Conservation (phyloP, 1,140 invertebrate genomes). For the Solenopsis invicta region DNA sequence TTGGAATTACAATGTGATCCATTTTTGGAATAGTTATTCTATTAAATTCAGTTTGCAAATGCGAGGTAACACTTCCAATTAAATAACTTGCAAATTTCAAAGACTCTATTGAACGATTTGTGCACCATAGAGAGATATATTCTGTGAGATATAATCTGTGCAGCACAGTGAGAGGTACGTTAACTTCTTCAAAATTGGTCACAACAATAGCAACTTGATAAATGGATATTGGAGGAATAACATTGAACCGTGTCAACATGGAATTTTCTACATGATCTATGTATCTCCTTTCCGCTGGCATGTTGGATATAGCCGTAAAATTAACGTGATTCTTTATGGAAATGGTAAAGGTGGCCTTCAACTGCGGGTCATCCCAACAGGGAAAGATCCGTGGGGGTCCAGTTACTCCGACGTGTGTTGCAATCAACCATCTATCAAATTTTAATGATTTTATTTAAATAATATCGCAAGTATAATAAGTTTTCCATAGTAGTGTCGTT, state of each 20-base stretch:
- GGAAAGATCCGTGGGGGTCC: not conserved
- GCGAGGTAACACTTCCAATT: not conserved
- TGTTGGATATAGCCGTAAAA: not conserved
- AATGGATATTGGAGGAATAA: not conserved
- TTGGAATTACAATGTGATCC: not conserved
- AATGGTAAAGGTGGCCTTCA: not conserved
- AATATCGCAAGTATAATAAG: too few relatives aligned
- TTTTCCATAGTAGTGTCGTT: too few relatives aligned
- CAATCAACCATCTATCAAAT: not conserved
- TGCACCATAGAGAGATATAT: not conserved
- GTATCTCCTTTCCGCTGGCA: not conserved
- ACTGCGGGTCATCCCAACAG: not conserved
- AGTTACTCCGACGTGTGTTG: not conserved
- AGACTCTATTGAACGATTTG: not conserved
- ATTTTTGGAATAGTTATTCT: not conserved
- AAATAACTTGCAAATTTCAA: not conserved
- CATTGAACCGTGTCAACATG: not conserved
- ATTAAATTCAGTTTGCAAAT: not conserved
- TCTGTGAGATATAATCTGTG: not conserved
- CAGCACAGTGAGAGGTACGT: not conserved
- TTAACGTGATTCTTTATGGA: not conserved
- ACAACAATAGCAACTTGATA: not conserved
- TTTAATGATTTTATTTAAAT: not conserved
- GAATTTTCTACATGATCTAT: not conserved
- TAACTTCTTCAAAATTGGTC: not conserved